These are phyloP conservation scores for Cryptotis parvus DNA, from an alignment of 2,113 vertebrate species.

Conservation along the genomic window DNA sequence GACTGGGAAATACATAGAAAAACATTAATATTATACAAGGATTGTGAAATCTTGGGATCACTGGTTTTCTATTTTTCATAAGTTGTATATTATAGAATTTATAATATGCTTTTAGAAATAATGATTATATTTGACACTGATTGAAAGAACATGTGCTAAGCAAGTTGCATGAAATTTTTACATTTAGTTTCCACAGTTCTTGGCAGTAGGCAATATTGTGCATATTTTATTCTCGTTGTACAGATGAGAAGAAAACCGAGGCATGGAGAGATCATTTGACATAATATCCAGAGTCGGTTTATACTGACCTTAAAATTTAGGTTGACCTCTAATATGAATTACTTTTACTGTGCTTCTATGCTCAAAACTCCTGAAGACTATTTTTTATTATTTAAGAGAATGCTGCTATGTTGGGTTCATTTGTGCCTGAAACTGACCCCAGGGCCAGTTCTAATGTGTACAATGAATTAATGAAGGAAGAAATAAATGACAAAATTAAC, in stretches of 20 bases:
- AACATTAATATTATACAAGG: neutral
- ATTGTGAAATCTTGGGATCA: neutral
- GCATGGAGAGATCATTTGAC: neutral
- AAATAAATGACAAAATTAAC: neutral
- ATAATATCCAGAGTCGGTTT: neutral
- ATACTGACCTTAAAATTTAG: neutral
- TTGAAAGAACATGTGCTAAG: neutral
- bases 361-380: neutral
- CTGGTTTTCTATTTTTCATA: neutral
- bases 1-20: neutral
- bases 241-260: conserved; percentile 8
- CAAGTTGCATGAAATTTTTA: neutral
- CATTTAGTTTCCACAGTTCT: neutral
- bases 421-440: conserved; percentile 9
- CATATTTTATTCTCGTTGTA: neutral
- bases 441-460: neutral
- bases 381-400: neutral
- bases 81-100: too few relatives aligned
- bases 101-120: neutral
- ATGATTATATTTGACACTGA: neutral
- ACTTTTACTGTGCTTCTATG: neutral
- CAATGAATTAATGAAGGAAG: neutral
- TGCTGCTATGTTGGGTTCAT: neutral
- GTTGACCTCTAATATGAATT: neutral
- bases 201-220: neutral